Percentiles rank a stretch among this genome's conserved stretches.
Conservation (phyloP, 1,140 invertebrate genomes). For the Bombus haemorrhoidalis region DNA sequence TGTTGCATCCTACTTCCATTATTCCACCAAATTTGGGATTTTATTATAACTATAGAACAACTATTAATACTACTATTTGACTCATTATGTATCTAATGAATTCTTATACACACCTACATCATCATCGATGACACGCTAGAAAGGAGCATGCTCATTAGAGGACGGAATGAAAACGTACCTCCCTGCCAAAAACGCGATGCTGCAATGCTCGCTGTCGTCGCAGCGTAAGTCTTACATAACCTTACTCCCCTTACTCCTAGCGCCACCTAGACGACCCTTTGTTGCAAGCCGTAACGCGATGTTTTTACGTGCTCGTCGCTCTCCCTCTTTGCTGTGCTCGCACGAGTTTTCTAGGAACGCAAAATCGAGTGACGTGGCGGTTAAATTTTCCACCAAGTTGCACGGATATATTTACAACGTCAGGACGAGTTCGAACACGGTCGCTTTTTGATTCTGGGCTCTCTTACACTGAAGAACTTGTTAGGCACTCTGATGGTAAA, state of each 20-base stretch:
- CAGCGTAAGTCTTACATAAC: slow-evolving; percentile 60
- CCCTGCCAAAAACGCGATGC: slow-evolving; percentile 64
- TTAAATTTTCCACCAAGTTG: slow-evolving; percentile 64
- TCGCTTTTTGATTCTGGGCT: no score
- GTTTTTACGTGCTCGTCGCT: slow-evolving; percentile 40
- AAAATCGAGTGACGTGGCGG: slow-evolving; percentile 54
- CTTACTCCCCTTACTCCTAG: no score
- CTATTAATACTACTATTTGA: no score
- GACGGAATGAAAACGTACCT: slow-evolving; percentile 54
- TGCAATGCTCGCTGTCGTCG: slow-evolving; percentile 32
- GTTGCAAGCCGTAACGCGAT: not conserved
- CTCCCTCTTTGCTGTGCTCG: not conserved
- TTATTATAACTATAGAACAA: no score
- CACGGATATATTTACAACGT: slow-evolving; percentile 24
- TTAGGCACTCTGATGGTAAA: not conserved
- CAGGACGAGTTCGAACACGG: not conserved
- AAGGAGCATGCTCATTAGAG: not conserved
- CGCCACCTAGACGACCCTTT: not conserved
- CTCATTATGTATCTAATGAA: not conserved
- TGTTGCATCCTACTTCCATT: no score
- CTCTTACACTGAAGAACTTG: not conserved
- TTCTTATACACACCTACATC: not conserved
- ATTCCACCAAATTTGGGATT: no score
- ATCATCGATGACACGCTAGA: slow-evolving; percentile 16
- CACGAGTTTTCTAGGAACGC: slow-evolving; percentile 45